Evolutionary conservation across 1,140 invertebrate species (phyloP).

Genomic region (Eufriesea mexicana): DNA sequence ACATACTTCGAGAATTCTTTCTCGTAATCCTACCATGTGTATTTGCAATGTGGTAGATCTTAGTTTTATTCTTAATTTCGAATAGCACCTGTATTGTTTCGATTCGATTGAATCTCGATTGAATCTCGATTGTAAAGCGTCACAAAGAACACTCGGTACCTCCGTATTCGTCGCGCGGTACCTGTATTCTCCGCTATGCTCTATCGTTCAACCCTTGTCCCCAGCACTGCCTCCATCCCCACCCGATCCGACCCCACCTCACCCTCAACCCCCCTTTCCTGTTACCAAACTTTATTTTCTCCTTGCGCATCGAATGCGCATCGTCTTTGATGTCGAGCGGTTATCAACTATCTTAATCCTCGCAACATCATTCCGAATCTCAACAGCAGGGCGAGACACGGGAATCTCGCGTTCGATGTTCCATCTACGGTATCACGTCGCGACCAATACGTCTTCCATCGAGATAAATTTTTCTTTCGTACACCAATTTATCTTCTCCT

Average conservation of each 20-base stretch:
- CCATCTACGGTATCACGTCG: background rate
- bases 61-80: background rate
- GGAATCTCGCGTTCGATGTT: constrained; percentile 28
- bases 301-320: background rate
- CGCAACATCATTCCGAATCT: constrained; percentile 37
- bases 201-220: no score
- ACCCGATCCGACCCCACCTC: no score
- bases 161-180: no score
- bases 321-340: background rate
- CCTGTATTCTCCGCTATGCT: no score
- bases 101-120: constrained; percentile 17
- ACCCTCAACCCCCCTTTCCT: no score
- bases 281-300: background rate
- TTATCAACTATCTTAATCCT: background rate
- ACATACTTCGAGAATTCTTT: constrained; percentile 1
- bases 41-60: background rate
- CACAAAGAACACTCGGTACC: no score
- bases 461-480: constrained; percentile 15
- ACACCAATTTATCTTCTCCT: background rate
- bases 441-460: constrained; percentile 38
- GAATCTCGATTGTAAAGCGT: no score
- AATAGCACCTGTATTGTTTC: background rate
- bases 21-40: background rate
- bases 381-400: background rate
- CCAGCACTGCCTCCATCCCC: no score